Percentiles rank a stretch among this genome's conserved stretches.
phyloP scores from a whole-genome alignment of 2,797 vertebrate species.

The Chloroceryle inda region DNA sequence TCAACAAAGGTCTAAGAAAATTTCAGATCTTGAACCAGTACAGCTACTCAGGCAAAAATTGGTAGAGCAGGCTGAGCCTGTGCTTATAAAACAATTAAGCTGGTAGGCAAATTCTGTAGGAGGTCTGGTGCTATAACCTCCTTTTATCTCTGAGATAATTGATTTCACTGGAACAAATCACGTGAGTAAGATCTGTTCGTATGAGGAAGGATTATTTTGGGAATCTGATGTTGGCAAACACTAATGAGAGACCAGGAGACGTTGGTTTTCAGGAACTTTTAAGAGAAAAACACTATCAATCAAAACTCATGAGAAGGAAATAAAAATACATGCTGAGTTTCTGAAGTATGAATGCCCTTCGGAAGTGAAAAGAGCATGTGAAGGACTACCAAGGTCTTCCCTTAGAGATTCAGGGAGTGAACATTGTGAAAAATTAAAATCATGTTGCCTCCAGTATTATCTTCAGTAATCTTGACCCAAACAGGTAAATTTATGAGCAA shows the following conservation, averaged over 20 bases:
- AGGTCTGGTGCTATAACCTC: background rate
- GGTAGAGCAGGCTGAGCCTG: background rate
- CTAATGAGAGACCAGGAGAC: slow-evolving; percentile 10
- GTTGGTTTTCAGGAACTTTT: background rate
- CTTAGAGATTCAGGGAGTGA: background rate
- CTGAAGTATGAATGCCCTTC: background rate
- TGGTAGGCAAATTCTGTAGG: background rate
- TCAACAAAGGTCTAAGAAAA: background rate
- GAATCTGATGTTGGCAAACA: slow-evolving; percentile 36
- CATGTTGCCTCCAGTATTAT: background rate
- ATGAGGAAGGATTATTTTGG: background rate
- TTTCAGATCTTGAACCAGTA: background rate
- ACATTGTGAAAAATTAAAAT: background rate
- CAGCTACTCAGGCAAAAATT: background rate
- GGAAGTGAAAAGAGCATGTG: background rate
- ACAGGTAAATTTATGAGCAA: background rate
- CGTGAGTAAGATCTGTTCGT: background rate
- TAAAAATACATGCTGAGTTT: background rate
- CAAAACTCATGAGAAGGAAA: background rate
- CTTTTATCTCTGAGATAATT: background rate
- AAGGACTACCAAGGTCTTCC: background rate
- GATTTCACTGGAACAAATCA: slow-evolving; percentile 23
- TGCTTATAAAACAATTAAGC: background rate
- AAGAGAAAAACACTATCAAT: background rate
- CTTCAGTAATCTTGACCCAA: background rate